Conservation (phyloP, 2,888 invertebrate species). For the Syrphus vitripennis region DNA sequence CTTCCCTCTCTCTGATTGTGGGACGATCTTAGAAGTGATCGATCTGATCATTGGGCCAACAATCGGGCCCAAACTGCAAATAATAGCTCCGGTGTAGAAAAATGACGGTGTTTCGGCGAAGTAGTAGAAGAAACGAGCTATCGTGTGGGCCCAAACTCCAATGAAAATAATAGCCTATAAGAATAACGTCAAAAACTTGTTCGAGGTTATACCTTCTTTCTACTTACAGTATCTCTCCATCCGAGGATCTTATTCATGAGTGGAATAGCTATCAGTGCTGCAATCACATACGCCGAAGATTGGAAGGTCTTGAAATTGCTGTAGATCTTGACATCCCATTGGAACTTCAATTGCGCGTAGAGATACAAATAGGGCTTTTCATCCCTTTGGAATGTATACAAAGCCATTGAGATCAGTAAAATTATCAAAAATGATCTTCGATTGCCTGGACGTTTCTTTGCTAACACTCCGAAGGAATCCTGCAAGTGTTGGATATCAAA, state of each 20-base stretch:
- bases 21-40: conserved; percentile 90
- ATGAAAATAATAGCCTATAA: conserved; percentile 86
- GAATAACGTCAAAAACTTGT: not conserved
- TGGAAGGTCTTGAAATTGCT: conserved; percentile 89
- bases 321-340: conserved; percentile 87
- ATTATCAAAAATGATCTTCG: conserved; percentile 86
- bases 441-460: conserved; percentile 83
- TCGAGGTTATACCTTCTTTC: not conserved
- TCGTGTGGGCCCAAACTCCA: conserved; percentile 87
- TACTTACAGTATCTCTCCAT: conserved; percentile 85
- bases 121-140: conserved; percentile 87
- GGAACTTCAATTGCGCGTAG: conserved; percentile 87
- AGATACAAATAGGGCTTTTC: conserved; percentile 89
- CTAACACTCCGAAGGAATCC: conserved; percentile 84
- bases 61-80: conserved; percentile 89
- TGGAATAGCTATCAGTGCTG: conserved; percentile 87
- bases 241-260: conserved; percentile 86
- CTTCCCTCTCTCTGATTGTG: conserved; percentile 88
- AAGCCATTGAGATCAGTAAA: conserved; percentile 88
- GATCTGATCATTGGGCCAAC: conserved; percentile 91
- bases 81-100: conserved; percentile 88
- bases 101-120: conserved; percentile 82
- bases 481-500: conserved; percentile 87
- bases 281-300: conserved; percentile 87
- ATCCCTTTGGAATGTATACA: conserved; percentile 92